Percentiles rank a stretch among this genome's conserved stretches.
phyloP scores from a whole-genome alignment of 2,888 invertebrate species.

The Dascillus cervinus region DNA sequence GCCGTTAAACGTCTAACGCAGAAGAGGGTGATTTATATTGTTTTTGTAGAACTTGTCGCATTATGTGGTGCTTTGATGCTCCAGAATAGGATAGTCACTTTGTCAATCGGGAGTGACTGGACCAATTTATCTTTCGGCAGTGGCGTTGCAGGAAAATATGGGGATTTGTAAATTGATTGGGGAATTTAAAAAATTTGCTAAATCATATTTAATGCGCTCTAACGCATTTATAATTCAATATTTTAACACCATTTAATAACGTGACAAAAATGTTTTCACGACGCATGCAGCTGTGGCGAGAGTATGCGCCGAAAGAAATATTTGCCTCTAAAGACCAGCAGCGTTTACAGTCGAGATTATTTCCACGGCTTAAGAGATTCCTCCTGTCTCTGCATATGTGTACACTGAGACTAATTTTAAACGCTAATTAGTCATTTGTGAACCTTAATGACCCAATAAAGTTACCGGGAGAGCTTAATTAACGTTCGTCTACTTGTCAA shows the following conservation, averaged over 20 bases:
- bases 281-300: slow-evolving; percentile 15
- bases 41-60: slow-evolving; percentile 12
- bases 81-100: slow-evolving; percentile 17
- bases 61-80: slow-evolving; percentile 17
- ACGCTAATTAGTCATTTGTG: slow-evolving; percentile 23
- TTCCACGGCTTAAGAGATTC: slow-evolving; percentile 7
- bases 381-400: slow-evolving; percentile 6
- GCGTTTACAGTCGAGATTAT: slow-evolving; percentile 14
- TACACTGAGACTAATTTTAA: slow-evolving; percentile 19
- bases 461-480: slow-evolving; percentile 14
- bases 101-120: slow-evolving; percentile 16
- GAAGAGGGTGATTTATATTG: slow-evolving; percentile 15
- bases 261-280: slow-evolving; percentile 15
- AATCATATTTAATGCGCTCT: slow-evolving; percentile 14
- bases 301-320: slow-evolving; percentile 21
- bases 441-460: slow-evolving; percentile 17
- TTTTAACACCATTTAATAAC: slow-evolving; percentile 18
- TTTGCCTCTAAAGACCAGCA: slow-evolving; percentile 24
- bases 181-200: slow-evolving; percentile 9
- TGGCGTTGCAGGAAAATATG: too few relatives aligned
- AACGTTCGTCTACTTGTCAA: slow-evolving; percentile 10
- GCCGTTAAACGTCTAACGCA: too few relatives aligned
- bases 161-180: slow-evolving; percentile 1
- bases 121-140: slow-evolving; percentile 18
- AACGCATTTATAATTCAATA: slow-evolving; percentile 15